phyloP scores from a whole-genome alignment of 1,140 invertebrate species.

The Hylyphantes graminicola region DNA sequence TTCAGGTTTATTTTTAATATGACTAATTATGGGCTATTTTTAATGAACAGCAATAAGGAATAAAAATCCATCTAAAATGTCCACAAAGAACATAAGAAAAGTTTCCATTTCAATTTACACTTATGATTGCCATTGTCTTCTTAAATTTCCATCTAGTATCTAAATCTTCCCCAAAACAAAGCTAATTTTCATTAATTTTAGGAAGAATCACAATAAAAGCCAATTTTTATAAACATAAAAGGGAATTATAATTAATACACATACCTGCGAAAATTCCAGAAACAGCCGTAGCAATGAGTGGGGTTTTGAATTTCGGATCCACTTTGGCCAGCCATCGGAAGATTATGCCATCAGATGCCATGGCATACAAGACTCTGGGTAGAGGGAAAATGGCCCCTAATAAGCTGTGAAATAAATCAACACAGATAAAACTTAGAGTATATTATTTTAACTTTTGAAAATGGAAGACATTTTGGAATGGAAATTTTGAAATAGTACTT shows the following conservation, averaged over 20 bases:
- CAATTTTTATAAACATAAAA: too few species aligned
- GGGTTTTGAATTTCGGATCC: slow-evolving; percentile 79
- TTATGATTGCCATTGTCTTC: too few species aligned
- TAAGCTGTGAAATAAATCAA: slow-evolving; percentile 75
- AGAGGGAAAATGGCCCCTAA: slow-evolving; percentile 98
- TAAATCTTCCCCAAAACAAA: too few species aligned
- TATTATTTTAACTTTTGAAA: neutral
- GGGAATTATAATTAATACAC: neutral
- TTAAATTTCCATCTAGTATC: too few species aligned
- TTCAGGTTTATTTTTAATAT: too few species aligned
- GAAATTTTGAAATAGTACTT: neutral
- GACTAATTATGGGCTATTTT: too few species aligned
- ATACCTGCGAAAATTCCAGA: slow-evolving; percentile 76
- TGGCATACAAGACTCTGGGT: slow-evolving; percentile 93
- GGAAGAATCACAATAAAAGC: too few species aligned
- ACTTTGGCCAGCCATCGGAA: slow-evolving; percentile 74
- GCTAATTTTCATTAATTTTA: too few species aligned
- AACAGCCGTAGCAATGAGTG: slow-evolving; percentile 82
- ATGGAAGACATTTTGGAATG: neutral
- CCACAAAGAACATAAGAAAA: too few species aligned
- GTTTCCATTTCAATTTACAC: too few species aligned
- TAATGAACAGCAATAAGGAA: too few species aligned
- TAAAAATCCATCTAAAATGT: too few species aligned
- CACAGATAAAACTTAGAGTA: neutral
- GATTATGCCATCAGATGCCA: slow-evolving; percentile 93